Conservation (phyloP, 2,113 vertebrate species). For the Callaeas wilsoni region DNA sequence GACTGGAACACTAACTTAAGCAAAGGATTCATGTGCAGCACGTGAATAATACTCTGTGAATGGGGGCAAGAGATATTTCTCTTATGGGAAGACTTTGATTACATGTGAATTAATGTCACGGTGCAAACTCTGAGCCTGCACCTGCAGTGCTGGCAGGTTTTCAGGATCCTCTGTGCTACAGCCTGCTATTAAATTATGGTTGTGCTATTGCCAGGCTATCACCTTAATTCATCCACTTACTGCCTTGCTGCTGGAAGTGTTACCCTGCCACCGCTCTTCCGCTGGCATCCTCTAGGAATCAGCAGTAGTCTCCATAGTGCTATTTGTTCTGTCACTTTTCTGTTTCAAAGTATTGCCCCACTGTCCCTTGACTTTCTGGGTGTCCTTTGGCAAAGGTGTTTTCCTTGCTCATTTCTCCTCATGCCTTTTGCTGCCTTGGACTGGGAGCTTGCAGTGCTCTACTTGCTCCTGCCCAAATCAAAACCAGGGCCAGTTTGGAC, state of each 20-base stretch:
- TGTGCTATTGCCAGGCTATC: neutral
- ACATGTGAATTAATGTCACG: neutral
- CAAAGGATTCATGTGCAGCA: neutral
- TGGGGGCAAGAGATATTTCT: neutral
- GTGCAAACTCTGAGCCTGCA: neutral
- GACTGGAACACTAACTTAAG: neutral
- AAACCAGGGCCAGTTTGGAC: neutral
- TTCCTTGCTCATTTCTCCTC: neutral
- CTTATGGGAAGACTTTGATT: neutral
- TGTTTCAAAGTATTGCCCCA: neutral
- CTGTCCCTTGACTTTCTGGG: neutral
- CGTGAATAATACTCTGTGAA: neutral
- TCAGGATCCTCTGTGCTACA: neutral
- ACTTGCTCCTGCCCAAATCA: neutral
- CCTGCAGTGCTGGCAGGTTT: neutral
- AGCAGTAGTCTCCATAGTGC: neutral
- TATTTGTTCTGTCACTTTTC: neutral
- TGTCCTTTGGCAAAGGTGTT: neutral
- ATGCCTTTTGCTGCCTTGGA: rapidly evolving
- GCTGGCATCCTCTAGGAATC: neutral
- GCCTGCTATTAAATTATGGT: neutral
- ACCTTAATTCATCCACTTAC: neutral
- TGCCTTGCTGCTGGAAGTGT: neutral
- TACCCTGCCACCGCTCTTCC: neutral
- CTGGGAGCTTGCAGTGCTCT: neutral